These are phyloP conservation scores for Apodemia mormo DNA, from an alignment of 2,888 invertebrate genomes.

Conservation along the genomic window DNA sequence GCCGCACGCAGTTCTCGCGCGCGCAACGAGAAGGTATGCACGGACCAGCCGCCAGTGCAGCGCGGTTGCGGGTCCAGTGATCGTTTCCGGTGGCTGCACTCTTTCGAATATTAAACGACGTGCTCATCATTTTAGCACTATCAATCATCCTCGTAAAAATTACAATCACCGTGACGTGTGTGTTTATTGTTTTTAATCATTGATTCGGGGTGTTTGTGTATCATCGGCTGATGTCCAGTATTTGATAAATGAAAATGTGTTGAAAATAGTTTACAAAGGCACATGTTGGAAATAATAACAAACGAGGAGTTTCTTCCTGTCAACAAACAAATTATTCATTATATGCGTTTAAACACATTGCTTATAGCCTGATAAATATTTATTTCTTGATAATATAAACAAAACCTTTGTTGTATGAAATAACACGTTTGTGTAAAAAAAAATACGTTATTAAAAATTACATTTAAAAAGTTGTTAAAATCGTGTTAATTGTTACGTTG, in stretches of 20 bases:
- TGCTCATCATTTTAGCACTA: constrained; percentile 24
- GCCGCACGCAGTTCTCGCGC: constrained; percentile 82
- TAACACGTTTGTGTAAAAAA: not conserved
- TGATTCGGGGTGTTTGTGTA: constrained; percentile 24
- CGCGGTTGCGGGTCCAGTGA: constrained; percentile 53
- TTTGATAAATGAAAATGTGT: constrained; percentile 32
- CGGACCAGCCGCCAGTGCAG: constrained; percentile 45
- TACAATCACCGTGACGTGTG: constrained; percentile 29
- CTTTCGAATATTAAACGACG: constrained; percentile 46
- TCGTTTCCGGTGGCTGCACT: constrained; percentile 74
- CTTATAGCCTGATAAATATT: constrained; percentile 24
- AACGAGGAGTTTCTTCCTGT: constrained; percentile 26
- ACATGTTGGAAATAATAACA: not conserved
- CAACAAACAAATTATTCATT: constrained; percentile 23
- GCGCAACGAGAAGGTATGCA: constrained; percentile 77
- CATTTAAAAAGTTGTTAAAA: constrained; percentile 16
- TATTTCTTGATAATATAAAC: constrained; percentile 22
- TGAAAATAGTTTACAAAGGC: constrained; percentile 20
- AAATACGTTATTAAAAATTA: too few relatives aligned
- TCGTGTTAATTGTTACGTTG: constrained; percentile 33
- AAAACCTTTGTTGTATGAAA: constrained; percentile 20
- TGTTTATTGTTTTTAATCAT: constrained; percentile 26
- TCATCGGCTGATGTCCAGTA: constrained; percentile 4
- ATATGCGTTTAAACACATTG: constrained; percentile 30
- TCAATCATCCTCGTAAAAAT: constrained; percentile 15